Evolutionary conservation across 2,888 invertebrate species (phyloP).

Genomic region (Thysanoteuthis rhombus): DNA sequence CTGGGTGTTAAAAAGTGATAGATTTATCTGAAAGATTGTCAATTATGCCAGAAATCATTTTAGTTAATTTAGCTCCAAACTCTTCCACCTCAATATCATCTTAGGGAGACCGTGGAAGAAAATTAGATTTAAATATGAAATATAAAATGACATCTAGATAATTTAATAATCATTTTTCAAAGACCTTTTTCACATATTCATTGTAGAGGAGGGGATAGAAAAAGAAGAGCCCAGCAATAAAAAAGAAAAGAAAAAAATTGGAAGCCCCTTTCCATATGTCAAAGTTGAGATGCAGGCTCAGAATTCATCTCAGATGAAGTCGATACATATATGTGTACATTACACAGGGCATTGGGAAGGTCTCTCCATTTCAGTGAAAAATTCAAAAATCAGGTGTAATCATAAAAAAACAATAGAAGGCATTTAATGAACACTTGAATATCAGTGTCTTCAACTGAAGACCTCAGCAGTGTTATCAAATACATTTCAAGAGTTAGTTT

Average conservation of each 20-base stretch:
- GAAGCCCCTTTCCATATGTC: not conserved
- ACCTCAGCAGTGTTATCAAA: not conserved
- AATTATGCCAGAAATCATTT: not conserved
- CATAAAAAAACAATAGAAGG: not conserved
- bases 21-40: not conserved
- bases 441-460: conserved; percentile 12
- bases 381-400: not conserved
- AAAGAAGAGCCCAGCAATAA: not conserved
- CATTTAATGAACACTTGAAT: not conserved
- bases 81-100: not conserved
- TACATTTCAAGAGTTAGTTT: not conserved
- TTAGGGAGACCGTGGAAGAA: not conserved
- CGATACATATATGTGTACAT: not conserved
- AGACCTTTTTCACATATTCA: too few species aligned
- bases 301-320: not conserved
- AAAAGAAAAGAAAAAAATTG: not conserved
- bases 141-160: not conserved
- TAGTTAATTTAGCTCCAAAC: not conserved
- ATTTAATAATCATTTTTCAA: too few species aligned
- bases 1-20: not conserved
- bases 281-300: not conserved
- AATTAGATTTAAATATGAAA: not conserved
- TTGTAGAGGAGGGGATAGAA: too few species aligned
- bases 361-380: too few species aligned
- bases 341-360: too few species aligned